Evolutionary conservation across 2,888 invertebrate genomes (phyloP).

Genomic region (Cephus nigrinus): DNA sequence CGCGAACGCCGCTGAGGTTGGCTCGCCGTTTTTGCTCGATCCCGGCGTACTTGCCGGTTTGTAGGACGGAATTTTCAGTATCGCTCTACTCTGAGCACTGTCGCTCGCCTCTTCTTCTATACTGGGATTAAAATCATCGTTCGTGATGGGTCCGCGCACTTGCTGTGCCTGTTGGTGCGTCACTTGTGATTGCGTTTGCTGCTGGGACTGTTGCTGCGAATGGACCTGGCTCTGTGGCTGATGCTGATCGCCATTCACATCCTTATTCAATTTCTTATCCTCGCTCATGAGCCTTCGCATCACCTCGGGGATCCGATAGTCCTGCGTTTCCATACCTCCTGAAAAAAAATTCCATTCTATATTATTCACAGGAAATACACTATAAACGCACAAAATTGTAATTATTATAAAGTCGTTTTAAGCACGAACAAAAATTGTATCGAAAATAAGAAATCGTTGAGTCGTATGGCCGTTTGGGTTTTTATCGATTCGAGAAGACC

Average conservation of each 20-base stretch:
- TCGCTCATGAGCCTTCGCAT: constrained; percentile 71
- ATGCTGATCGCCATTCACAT: constrained; percentile 58
- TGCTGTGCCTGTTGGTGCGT: constrained; percentile 35
- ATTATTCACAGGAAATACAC: neutral
- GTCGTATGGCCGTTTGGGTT: constrained; percentile 34
- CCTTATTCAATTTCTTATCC: constrained; percentile 67
- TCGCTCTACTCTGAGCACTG: constrained; percentile 71
- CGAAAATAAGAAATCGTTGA: neutral
- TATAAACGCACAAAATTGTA: neutral
- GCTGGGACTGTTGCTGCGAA: constrained; percentile 36
- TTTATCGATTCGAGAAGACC: constrained; percentile 64
- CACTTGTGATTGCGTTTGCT: constrained; percentile 46
- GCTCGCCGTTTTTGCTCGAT: constrained; percentile 60
- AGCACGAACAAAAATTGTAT: neutral
- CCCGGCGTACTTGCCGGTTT: constrained; percentile 70
- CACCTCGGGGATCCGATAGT: constrained; percentile 69
- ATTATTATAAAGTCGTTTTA: neutral
- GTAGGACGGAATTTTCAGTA: constrained; percentile 94
- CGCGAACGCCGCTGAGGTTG: constrained; percentile 52
- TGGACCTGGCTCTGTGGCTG: constrained; percentile 27
- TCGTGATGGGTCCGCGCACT: constrained; percentile 63
- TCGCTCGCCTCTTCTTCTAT: constrained; percentile 64
- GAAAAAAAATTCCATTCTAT: neutral
- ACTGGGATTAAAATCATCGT: constrained; percentile 65
- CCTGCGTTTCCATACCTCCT: constrained; percentile 60